Percentiles rank a stretch among this genome's conserved stretches.
These are phyloP conservation scores for Daboia siamensis DNA, from an alignment of 2,113 vertebrate species.

Conservation along the genomic window DNA sequence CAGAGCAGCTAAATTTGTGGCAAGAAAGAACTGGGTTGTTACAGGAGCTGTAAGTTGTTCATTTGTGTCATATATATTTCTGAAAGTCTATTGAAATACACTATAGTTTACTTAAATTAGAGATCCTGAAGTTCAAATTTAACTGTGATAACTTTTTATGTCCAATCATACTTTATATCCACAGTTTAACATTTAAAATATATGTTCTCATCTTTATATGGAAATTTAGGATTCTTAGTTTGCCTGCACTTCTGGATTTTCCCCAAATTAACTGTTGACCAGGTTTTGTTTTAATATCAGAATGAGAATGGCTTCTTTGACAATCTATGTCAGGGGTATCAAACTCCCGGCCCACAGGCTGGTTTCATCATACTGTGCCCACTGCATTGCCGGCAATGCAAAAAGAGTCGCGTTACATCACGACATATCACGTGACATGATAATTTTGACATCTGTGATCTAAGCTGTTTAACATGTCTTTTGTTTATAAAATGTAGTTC, in stretches of 20 bases:
- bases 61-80: background rate
- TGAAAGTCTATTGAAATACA: background rate
- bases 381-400: too few relatives aligned
- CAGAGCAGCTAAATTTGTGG: conserved; percentile 97
- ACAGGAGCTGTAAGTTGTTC: conserved; percentile 89
- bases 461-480: background rate
- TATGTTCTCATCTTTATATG: background rate
- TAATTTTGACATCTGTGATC: too few relatives aligned
- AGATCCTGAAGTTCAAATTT: conserved; percentile 4
- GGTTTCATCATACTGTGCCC: too few relatives aligned
- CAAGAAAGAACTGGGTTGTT: conserved; percentile 98
- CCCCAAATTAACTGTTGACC: background rate
- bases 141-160: background rate
- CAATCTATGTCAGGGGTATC: background rate
- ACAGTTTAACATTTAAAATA: background rate
- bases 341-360: too few relatives aligned
- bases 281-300: background rate
- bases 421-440: too few relatives aligned
- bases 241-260: background rate
- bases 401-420: too few relatives aligned
- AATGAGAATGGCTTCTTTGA: background rate
- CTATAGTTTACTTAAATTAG: background rate
- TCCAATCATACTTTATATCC: background rate
- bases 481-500: background rate
- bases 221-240: background rate